These are phyloP conservation scores for Caenorhabditis sp. DNA, from an alignment of 2,888 invertebrate genomes.

Conservation along the genomic window DNA sequence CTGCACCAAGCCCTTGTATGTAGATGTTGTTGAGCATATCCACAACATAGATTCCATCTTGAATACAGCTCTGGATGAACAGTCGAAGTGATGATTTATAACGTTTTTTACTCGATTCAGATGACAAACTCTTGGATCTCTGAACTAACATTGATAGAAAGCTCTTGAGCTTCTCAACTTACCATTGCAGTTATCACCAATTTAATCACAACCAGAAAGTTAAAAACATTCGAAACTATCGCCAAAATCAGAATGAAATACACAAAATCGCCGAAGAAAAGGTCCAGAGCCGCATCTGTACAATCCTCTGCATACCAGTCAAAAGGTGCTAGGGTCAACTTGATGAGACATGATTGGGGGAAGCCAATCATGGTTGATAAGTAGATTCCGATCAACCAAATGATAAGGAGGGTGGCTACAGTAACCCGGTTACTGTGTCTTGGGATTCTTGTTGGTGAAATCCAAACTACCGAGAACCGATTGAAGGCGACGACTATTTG, in stretches of 20 bases:
- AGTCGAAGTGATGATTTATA: slow-evolving; percentile 16
- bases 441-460: not conserved
- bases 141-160: no score
- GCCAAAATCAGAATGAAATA: slow-evolving; percentile 1
- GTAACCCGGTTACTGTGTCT: slow-evolving; percentile 25
- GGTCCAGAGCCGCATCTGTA: not conserved
- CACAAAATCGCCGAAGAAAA: not conserved
- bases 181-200: slow-evolving; percentile 2
- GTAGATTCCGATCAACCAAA: slow-evolving; percentile 9
- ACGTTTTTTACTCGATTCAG: slow-evolving; percentile 1
- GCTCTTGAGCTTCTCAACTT: not conserved
- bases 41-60: slow-evolving; percentile 40
- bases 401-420: not conserved
- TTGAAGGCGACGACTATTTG: not conserved
- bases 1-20: not conserved
- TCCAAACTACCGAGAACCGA: not conserved
- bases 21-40: slow-evolving; percentile 52
- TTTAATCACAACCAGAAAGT: slow-evolving; percentile 29
- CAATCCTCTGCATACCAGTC: not conserved
- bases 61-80: slow-evolving; percentile 34
- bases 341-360: not conserved
- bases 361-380: slow-evolving; percentile 17
- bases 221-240: slow-evolving; percentile 20
- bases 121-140: slow-evolving; percentile 20
- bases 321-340: not conserved